Percentiles rank a stretch among this genome's conserved stretches.
phyloP scores from a whole-genome alignment of 2,113 vertebrate genomes.

The Anhinga rufa region DNA sequence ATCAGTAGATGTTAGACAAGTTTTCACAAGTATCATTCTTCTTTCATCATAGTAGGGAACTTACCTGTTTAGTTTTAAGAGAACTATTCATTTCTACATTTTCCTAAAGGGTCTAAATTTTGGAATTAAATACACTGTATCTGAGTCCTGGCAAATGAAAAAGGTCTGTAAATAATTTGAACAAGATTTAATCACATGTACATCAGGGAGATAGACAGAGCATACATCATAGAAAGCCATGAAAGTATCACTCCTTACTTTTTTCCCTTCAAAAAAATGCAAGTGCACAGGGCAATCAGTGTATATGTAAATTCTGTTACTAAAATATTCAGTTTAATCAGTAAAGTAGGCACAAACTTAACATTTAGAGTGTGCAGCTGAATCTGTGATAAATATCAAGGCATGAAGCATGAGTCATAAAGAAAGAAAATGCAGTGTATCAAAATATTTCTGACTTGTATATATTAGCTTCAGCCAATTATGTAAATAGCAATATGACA shows the following conservation, averaged over 20 bases:
- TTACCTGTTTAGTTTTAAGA: background rate
- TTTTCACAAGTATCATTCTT: background rate
- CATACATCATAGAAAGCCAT: background rate
- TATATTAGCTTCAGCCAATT: conserved; percentile 34
- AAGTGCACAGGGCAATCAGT: conserved; percentile 51
- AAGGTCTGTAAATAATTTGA: background rate
- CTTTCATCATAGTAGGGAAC: background rate
- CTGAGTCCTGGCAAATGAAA: background rate
- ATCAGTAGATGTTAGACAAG: background rate
- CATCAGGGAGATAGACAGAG: background rate
- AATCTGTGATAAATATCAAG: conserved; percentile 49
- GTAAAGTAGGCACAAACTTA: conserved; percentile 48
- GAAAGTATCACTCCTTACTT: background rate
- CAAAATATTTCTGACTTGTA: conserved; percentile 50
- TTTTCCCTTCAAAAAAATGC: background rate
- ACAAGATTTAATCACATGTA: background rate
- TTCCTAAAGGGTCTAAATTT: background rate
- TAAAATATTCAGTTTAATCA: conserved; percentile 73
- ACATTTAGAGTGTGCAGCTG: conserved; percentile 18
- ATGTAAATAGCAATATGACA: conserved; percentile 32
- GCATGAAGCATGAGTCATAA: conserved; percentile 55
- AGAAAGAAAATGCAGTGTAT: conserved; percentile 38
- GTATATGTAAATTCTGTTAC: conserved; percentile 65
- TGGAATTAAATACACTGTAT: background rate
- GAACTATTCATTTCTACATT: background rate